A percentile compares a stretch with the other conserved stretches of the same genome.
Conservation (phyloP, 2,113 vertebrate species). For the Nycticebus coucang region DNA sequence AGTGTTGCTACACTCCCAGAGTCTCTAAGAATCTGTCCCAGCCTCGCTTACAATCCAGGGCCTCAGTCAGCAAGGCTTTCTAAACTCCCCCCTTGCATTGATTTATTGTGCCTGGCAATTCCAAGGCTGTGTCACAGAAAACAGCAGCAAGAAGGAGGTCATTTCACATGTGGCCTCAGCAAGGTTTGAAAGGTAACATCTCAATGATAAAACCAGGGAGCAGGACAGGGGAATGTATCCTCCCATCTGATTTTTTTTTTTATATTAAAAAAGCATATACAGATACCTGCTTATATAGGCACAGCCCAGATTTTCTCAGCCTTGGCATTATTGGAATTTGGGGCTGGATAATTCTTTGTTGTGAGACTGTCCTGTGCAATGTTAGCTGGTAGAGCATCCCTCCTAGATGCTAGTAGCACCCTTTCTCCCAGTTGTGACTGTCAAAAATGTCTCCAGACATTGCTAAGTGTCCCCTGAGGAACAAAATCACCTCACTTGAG, state of each 20-base stretch:
- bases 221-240: not conserved
- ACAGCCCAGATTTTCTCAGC: not conserved
- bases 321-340: not conserved
- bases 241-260: not conserved
- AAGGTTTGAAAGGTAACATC: slow-evolving; percentile 21
- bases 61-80: slow-evolving; percentile 12
- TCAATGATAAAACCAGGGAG: not conserved
- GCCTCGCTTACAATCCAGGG: not conserved
- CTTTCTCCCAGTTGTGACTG: too few relatives aligned
- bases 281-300: not conserved
- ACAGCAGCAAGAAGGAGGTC: not conserved
- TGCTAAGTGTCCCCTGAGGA: not conserved
- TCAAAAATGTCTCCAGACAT: not conserved
- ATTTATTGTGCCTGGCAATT: not conserved
- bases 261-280: not conserved
- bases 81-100: not conserved
- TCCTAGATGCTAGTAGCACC: not conserved
- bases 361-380: not conserved
- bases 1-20: not conserved
- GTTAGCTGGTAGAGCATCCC: not conserved
- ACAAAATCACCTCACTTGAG: not conserved
- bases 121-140: slow-evolving; percentile 49
- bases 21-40: not conserved
- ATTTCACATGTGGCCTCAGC: not conserved
- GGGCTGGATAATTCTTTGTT: not conserved